Evolutionary conservation across 2,888 invertebrate species (phyloP).

Genomic region (Anarsia innoxiella): DNA sequence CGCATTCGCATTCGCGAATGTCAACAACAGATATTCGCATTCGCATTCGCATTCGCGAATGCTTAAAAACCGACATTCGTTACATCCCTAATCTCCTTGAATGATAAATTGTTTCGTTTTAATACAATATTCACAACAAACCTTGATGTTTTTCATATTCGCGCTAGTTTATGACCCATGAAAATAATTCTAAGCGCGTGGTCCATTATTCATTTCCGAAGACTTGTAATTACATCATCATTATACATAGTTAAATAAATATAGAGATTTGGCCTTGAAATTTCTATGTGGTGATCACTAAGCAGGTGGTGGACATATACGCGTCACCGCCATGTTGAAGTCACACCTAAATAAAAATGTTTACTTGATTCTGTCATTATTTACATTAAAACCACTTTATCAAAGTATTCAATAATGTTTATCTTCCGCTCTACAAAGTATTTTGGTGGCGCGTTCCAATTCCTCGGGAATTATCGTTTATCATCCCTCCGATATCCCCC

Average conservation of each 20-base stretch:
- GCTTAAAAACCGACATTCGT: background rate
- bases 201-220: conserved; percentile 11
- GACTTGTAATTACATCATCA: conserved; percentile 12
- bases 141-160: background rate
- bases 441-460: conserved; percentile 3
- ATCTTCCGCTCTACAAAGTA: conserved; percentile 1
- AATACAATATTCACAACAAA: background rate
- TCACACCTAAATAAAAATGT: conserved; percentile 34
- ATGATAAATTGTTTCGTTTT: background rate
- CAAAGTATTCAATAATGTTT: background rate
- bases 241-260: conserved; percentile 3
- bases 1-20: too few species aligned
- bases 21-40: too few species aligned
- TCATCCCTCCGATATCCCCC: conserved; percentile 24
- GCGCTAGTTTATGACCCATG: conserved; percentile 10
- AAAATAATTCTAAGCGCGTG: conserved; percentile 9
- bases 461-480: conserved; percentile 6
- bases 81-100: background rate
- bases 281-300: background rate
- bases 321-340: conserved; percentile 15
- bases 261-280: conserved; percentile 11
- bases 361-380: conserved; percentile 19
- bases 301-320: conserved; percentile 2
- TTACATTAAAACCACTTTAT: conserved; percentile 14
- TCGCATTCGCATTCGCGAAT: too few species aligned